These are phyloP conservation scores for Amphiura filiformis DNA, from an alignment of 35 echinoderm and acorn worm genomes.

Conservation along the genomic window DNA sequence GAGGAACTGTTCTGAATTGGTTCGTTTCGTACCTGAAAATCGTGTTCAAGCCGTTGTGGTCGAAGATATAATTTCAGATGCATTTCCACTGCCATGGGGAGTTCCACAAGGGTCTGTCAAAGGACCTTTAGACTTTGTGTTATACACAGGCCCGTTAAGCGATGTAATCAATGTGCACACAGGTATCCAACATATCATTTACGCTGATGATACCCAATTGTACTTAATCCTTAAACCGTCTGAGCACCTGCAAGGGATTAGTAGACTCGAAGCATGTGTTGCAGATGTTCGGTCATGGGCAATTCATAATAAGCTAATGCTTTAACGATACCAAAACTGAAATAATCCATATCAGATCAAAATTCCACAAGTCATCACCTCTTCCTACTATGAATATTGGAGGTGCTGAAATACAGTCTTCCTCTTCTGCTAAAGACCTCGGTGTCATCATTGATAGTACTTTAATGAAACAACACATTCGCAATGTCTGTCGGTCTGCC, in stretches of 20 bases:
- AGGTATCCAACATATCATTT: neutral
- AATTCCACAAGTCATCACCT: neutral
- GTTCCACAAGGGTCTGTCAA: slow-evolving; percentile 2
- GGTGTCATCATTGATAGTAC: neutral
- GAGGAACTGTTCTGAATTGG: neutral
- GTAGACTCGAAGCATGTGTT: neutral
- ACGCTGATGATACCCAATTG: slow-evolving; percentile 14
- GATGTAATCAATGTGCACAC: neutral
- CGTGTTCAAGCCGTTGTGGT: neutral
- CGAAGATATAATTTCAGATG: neutral
- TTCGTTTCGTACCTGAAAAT: neutral
- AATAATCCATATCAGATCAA: neutral
- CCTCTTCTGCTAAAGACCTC: neutral
- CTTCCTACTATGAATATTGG: neutral
- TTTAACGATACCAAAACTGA: slow-evolving; percentile 10
- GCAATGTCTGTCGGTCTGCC: neutral
- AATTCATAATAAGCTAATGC: neutral
- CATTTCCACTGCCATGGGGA: neutral
- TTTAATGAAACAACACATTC: neutral
- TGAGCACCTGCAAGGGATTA: neutral
- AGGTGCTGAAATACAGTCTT: neutral
- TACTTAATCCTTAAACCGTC: neutral
- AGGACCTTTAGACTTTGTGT: slow-evolving; percentile 2
- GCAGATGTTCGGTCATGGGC: neutral
- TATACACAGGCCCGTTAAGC: slow-evolving; percentile 18